Base-by-base conservation (phyloP, 2,888 invertebrate genomes). In the Erebia epiphron region DNA sequence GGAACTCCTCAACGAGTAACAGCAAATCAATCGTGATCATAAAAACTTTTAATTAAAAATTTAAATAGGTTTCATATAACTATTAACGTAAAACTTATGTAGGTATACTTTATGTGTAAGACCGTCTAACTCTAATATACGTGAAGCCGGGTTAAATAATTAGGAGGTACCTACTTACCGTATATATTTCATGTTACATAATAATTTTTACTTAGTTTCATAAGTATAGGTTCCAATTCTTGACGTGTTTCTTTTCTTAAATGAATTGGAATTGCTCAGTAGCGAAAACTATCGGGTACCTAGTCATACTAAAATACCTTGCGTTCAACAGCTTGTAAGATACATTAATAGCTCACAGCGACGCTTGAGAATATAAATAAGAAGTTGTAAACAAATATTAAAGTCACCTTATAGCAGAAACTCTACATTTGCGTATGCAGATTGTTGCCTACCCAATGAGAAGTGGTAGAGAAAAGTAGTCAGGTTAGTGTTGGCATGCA, bases 261-360 rank as follows among this genome's bases (percentile, higher is more conserved):
- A 58, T 18, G 54, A 57, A 68, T 49, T 56, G 16, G 62, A 68
- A 62, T 58, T 70, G 61, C 58, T 56, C 58, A 68, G 61, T 46
- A 67, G 68, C 60, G 72, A 65, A 69, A 72, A 68, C 69, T 67
- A 67, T 67, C 54, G 65, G 14, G 46, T 57, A 66, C 57, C 70
- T 72, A 66, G 66, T 69, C 68, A 70, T 74, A 74, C 74, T 72
- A 72, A 74, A 74, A 74, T 74, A 73, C 70, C 66, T 70, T 70
- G 74, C 68, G 72, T 70, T 70, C 74, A 74, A 74, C 72, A 74
- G 70, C 72, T 74, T 74, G 74, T 75, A 68, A 73, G 70, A 69
- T 73, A 73, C 71, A 75, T 71, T 75, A 70, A 73, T 73, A 75
- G 73, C 62, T 70, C 18, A 69, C 69, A 62, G 69, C 63, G 68